phyloP scores from a whole-genome alignment of 2,797 vertebrate species.

The Sebastiscus albofasciatus region DNA sequence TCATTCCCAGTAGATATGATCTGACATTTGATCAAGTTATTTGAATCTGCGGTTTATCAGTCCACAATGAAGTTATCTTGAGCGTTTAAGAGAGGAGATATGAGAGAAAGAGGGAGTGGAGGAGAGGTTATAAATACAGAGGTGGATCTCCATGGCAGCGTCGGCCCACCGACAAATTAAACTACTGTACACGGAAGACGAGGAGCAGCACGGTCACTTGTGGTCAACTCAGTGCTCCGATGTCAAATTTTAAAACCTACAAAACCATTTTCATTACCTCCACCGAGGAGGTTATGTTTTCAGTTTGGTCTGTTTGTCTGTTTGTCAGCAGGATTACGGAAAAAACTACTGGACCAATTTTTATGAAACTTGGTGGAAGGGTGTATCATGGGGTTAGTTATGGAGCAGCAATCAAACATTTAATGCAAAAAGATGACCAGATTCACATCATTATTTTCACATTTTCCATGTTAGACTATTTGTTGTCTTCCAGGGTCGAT shows the following conservation, averaged over 20 bases:
- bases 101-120: constrained; percentile 7
- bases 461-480: neutral
- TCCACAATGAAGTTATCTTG: constrained; percentile 12
- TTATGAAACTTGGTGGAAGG: neutral
- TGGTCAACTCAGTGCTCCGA: neutral
- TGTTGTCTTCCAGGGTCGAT: neutral
- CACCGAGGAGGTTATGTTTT: neutral
- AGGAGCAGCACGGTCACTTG: neutral
- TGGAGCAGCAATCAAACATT: neutral
- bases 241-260: neutral
- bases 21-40: constrained; percentile 25
- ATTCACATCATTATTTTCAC: neutral
- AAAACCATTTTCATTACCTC: neutral
- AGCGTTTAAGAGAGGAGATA: neutral
- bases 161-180: constrained; percentile 11
- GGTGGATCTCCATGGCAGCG: constrained; percentile 6
- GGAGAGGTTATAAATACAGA: constrained; percentile 14
- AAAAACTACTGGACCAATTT: neutral
- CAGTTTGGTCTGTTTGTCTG: neutral
- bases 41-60: constrained; percentile 15
- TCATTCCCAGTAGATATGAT: neutral
- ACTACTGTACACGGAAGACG: neutral
- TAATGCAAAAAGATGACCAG: neutral
- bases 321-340: neutral
- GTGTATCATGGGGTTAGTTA: neutral